A percentile compares a stretch with the other conserved stretches of the same genome.
Conservation (phyloP, 2,797 vertebrate genomes). For the Pseudotriccus pelzelni region DNA sequence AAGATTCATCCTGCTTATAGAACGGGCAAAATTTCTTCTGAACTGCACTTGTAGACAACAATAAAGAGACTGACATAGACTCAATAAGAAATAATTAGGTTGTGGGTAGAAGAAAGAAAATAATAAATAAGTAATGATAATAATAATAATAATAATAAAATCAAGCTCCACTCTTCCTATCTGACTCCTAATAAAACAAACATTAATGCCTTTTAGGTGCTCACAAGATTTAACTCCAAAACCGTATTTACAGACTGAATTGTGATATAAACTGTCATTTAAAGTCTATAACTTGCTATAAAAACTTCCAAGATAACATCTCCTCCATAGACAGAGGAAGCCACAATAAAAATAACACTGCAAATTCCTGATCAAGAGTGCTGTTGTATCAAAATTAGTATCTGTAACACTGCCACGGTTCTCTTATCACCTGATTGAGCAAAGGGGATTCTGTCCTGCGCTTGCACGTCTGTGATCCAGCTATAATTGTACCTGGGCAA, state of each 20-base stretch:
- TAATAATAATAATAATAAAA: background rate
- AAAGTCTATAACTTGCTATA: background rate
- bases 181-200: background rate
- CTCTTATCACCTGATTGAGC: background rate
- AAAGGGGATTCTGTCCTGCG: background rate
- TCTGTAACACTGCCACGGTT: background rate
- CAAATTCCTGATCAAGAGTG: background rate
- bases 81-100: background rate
- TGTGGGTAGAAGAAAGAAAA: background rate
- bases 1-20: slow-evolving; percentile 27
- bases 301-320: background rate
- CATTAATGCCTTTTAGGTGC: background rate
- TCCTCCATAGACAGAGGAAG: slow-evolving; percentile 4
- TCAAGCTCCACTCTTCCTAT: background rate
- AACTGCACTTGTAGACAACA: slow-evolving; percentile 9
- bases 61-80: background rate
- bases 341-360: background rate
- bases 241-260: background rate
- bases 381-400: background rate
- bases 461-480: background rate
- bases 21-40: slow-evolving; percentile 3
- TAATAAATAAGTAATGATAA: background rate
- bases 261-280: background rate
- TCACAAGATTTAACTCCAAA: background rate
- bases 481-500: background rate